These are phyloP conservation scores for Dascillus cervinus DNA, from an alignment of 2,888 invertebrate species.

Conservation along the genomic window DNA sequence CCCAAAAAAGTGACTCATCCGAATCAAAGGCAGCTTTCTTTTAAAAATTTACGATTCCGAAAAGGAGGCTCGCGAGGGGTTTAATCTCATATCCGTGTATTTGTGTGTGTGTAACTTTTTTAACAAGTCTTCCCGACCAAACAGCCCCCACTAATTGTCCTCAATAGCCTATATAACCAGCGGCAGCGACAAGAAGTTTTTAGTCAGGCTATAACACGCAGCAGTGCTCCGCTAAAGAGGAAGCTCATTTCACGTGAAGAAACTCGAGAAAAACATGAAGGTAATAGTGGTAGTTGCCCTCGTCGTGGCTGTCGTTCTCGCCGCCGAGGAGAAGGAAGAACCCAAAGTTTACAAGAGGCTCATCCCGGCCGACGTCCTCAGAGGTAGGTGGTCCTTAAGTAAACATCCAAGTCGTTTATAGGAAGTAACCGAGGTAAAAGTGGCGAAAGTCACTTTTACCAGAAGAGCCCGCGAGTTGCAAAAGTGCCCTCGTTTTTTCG, in stretches of 20 bases:
- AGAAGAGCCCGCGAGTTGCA: no score
- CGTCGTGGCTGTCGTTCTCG: slow-evolving; percentile 42
- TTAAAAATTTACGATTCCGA: no score
- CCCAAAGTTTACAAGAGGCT: slow-evolving; percentile 68
- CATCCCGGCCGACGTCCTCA: slow-evolving; percentile 82
- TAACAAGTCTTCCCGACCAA: neutral
- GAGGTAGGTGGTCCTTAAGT: slow-evolving; percentile 56
- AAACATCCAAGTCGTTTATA: slow-evolving; percentile 1
- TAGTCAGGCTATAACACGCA: no score
- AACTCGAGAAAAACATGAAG: slow-evolving; percentile 44
- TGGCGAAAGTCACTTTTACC: slow-evolving; percentile 6
- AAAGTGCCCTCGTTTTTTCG: no score
- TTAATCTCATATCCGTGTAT: no score
- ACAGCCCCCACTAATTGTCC: neutral
- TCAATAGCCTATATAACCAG: neutral
- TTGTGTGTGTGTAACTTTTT: no score
- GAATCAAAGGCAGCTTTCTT: no score
- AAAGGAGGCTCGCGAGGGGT: no score
- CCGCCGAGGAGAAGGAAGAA: slow-evolving; percentile 44
- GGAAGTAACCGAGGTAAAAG: slow-evolving; percentile 2
- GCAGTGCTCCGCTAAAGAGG: no score
- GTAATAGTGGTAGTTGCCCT: slow-evolving; percentile 42
- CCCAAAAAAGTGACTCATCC: no score
- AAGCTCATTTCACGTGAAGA: no score
- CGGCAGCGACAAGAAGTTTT: no score